Evolutionary conservation across 1,140 invertebrate genomes (phyloP).

Genomic region (Pteromalus puparum): DNA sequence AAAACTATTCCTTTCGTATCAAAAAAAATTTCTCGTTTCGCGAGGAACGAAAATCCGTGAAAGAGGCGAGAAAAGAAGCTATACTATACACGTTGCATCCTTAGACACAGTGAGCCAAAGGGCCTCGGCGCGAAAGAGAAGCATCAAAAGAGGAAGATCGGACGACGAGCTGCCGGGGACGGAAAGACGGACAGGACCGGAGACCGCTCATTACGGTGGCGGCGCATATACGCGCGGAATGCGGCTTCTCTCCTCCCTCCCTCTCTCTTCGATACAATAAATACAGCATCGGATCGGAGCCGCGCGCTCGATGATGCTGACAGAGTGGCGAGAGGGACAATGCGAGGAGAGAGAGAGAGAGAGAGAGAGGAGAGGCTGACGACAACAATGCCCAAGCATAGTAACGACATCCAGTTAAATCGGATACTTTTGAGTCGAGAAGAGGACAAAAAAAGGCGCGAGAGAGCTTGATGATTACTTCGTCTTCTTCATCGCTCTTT

Average conservation of each 20-base stretch:
- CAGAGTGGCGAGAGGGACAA: constrained; percentile 16
- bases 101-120: not conserved
- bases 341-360: constrained; percentile 48
- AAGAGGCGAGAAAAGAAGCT: constrained; percentile 25
- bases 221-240: constrained; percentile 71
- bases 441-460: not conserved
- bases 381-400: constrained; percentile 68
- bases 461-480: constrained; percentile 30
- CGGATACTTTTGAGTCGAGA: constrained; percentile 50
- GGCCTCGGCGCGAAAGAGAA: not conserved
- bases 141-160: constrained; percentile 27
- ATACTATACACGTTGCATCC: not conserved
- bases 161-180: constrained; percentile 40
- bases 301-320: constrained; percentile 50
- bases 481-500: not conserved
- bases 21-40: too few relatives aligned
- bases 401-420: constrained; percentile 73
- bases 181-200: constrained; percentile 65
- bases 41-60: not conserved
- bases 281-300: constrained; percentile 67
- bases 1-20: too few relatives aligned
- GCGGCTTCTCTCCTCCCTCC: constrained; percentile 58
- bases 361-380: constrained; percentile 56
- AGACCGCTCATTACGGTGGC: constrained; percentile 72
- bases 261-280: constrained; percentile 68